phyloP scores from a whole-genome alignment of 2,888 invertebrate species.

The Liodrosophila aerea region DNA sequence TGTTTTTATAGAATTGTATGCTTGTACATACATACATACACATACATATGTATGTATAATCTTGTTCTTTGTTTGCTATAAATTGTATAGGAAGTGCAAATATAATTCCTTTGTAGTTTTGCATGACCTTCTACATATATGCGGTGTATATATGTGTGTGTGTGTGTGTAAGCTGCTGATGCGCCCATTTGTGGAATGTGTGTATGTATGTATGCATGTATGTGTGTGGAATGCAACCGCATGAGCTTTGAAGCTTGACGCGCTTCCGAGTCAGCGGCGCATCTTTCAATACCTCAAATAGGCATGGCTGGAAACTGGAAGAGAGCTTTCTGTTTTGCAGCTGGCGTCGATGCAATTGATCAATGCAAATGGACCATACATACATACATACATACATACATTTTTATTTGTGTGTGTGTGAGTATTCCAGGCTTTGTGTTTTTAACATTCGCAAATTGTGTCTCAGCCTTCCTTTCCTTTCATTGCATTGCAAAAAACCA shows the following conservation, averaged over 20 bases:
- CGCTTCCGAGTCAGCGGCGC: not conserved
- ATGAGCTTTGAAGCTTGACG: slow-evolving; percentile 15
- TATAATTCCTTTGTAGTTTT: slow-evolving; percentile 34
- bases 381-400: slow-evolving; percentile 4
- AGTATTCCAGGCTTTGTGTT: too few species aligned
- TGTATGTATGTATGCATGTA: not conserved
- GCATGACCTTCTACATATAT: slow-evolving; percentile 24
- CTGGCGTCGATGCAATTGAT: too few species aligned
- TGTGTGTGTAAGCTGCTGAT: not conserved
- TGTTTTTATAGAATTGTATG: too few species aligned
- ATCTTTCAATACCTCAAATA: too few species aligned
- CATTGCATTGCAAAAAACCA: slow-evolving; percentile 43
- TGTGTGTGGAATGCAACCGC: slow-evolving; percentile 6
- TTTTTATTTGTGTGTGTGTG: slow-evolving; percentile 2
- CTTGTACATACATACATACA: too few species aligned
- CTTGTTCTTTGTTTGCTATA: too few species aligned
- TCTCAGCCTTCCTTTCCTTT: slow-evolving; percentile 26
- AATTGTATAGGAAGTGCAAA: too few species aligned
- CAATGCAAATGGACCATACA: slow-evolving; percentile 2
- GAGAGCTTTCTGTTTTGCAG: too few species aligned
- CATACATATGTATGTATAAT: too few species aligned
- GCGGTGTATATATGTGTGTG: slow-evolving; percentile 1
- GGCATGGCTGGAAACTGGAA: too few species aligned
- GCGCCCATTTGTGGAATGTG: slow-evolving; percentile 9
- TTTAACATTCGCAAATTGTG: not conserved